These are phyloP conservation scores for Teleogryllus oceanicus DNA, from an alignment of 2,888 invertebrate species.

Conservation along the genomic window DNA sequence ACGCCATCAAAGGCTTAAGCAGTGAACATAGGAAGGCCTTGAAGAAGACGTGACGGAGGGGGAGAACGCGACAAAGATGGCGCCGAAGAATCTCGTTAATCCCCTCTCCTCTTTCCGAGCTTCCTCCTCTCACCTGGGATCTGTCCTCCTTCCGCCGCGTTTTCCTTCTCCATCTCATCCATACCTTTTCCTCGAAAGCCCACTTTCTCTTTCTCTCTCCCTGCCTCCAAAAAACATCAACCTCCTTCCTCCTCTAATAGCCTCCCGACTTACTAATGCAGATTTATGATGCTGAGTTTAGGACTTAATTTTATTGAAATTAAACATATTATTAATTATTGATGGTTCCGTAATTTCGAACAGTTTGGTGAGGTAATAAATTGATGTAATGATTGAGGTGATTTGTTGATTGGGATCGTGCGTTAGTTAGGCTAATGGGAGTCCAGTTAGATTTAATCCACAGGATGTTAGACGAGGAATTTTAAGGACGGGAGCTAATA, in stretches of 20 bases:
- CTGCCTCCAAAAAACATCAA: not conserved
- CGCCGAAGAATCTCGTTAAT: no score
- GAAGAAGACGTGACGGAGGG: no score
- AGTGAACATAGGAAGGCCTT: no score
- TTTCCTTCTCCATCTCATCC: no score
- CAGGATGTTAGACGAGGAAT: not conserved
- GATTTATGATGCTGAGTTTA: not conserved
- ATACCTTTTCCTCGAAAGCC: not conserved
- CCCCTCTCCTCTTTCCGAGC: no score
- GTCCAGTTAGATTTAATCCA: constrained; percentile 4
- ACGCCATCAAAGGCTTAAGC: no score
- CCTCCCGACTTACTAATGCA: not conserved
- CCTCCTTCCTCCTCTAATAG: no score
- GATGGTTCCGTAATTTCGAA: not conserved
- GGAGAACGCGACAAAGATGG: no score
- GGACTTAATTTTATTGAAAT: constrained; percentile 18
- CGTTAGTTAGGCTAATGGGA: constrained; percentile 10
- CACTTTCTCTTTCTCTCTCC: not conserved
- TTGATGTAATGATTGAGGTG: constrained; percentile 18
- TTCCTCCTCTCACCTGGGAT: no score
- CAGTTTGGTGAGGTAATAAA: not conserved
- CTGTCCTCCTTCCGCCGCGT: no score
- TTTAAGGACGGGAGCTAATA: constrained; percentile 18
- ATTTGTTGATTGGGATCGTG: constrained; percentile 7
- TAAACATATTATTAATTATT: constrained; percentile 18